phyloP scores from a whole-genome alignment of 53 echinoderm and acorn worm genomes.

The Mesocentrotus franciscanus region DNA sequence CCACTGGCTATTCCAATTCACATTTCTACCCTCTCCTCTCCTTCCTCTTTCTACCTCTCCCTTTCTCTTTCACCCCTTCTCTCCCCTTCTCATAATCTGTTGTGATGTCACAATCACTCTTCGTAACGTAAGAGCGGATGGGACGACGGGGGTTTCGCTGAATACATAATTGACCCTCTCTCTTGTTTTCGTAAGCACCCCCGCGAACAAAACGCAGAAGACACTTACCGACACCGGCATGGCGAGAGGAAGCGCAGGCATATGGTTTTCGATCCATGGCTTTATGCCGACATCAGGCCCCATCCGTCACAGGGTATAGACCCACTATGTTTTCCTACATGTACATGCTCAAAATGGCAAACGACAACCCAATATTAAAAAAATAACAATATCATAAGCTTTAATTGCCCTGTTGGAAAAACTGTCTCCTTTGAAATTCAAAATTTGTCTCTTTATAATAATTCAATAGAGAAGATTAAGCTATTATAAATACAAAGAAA shows the following conservation, averaged over 20 bases:
- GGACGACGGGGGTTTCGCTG: constrained; percentile 22
- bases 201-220: constrained; percentile 53
- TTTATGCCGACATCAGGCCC: constrained; percentile 34
- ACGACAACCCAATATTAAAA: constrained; percentile 17
- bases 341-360: background rate
- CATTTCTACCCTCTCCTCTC: background rate
- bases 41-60: background rate
- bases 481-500: background rate
- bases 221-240: constrained; percentile 29
- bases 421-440: background rate
- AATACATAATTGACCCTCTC: constrained; percentile 61
- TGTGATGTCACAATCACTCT: constrained; percentile 48
- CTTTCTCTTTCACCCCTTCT: background rate
- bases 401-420: background rate
- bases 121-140: background rate
- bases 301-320: constrained; percentile 4
- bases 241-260: constrained; percentile 35
- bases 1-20: background rate
- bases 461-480: background rate
- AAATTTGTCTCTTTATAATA: background rate
- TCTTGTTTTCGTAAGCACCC: constrained; percentile 56
- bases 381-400: background rate
- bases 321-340: constrained; percentile 6
- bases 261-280: constrained; percentile 59
- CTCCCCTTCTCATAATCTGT: background rate